Evolutionary conservation across 2,888 invertebrate genomes (phyloP).

Genomic region (Dryobotodes eremita): DNA sequence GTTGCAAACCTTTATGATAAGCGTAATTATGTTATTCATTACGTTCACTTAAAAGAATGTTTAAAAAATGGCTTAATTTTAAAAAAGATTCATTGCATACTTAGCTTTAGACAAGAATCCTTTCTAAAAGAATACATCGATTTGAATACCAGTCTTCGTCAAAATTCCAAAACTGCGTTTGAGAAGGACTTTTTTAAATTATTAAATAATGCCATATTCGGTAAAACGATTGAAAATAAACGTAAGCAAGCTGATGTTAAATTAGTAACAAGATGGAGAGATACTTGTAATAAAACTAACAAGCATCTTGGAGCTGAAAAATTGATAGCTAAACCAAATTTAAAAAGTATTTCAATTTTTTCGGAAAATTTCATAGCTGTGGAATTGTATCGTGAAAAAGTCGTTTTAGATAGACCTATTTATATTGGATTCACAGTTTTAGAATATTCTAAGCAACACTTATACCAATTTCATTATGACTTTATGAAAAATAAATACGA

Average conservation of each 20-base stretch:
- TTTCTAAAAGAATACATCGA: background rate
- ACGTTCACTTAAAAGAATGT: no score
- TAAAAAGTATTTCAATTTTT: slow-evolving; percentile 1
- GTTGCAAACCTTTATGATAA: no score
- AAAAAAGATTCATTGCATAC: background rate
- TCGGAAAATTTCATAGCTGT: slow-evolving; percentile 3
- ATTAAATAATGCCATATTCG: slow-evolving; percentile 7
- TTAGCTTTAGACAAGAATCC: background rate
- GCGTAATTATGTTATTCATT: no score
- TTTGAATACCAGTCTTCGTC: background rate
- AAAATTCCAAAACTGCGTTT: background rate
- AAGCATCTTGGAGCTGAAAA: slow-evolving; percentile 1
- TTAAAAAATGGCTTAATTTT: no score
- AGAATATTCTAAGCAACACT: background rate
- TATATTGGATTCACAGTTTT: background rate
- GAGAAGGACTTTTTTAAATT: slow-evolving; percentile 2
- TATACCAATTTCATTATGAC: background rate
- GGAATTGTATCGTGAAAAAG: background rate
- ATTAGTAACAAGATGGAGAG: slow-evolving; percentile 9
- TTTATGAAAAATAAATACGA: slow-evolving; percentile 2
- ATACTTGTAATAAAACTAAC: slow-evolving; percentile 8
- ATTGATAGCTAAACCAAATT: background rate
- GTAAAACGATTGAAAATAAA: slow-evolving; percentile 12
- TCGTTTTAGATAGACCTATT: background rate
- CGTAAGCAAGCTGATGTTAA: slow-evolving; percentile 6